A percentile compares a stretch with the other conserved stretches of the same genome.
Conservation (phyloP, 2,113 vertebrate genomes). For the Sceloporus undulatus region DNA sequence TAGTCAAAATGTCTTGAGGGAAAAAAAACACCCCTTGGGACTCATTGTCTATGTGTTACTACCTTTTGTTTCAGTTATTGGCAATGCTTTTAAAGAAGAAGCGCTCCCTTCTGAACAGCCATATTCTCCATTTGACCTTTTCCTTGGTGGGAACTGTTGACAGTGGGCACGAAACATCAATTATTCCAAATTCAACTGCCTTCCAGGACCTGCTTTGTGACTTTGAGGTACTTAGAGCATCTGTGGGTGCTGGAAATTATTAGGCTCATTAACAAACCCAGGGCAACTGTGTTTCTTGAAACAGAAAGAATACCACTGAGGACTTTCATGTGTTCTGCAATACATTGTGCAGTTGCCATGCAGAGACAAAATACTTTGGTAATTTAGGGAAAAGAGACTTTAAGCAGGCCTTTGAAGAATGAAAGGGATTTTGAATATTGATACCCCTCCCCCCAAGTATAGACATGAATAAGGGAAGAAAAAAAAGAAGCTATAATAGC, state of each 20-base stretch:
- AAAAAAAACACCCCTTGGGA: fast-evolving
- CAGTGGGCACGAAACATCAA: slow-evolving; percentile 97
- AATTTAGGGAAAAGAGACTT: too few relatives aligned
- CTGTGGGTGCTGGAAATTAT: background rate
- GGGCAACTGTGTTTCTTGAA: background rate
- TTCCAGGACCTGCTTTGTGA: slow-evolving; percentile 99
- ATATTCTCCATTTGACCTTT: slow-evolving; percentile 98
- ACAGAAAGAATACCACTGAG: background rate
- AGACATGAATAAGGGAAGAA: too few relatives aligned
- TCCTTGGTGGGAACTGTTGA: slow-evolving; percentile 98
- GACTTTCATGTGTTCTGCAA: background rate
- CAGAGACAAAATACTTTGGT: background rate
- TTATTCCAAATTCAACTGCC: slow-evolving; percentile 97
- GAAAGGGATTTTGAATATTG: too few relatives aligned
- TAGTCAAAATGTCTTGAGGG: slow-evolving; percentile 5
- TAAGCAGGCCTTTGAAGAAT: too few relatives aligned
- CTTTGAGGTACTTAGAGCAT: slow-evolving; percentile 87
- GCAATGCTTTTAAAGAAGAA: slow-evolving; percentile 99
- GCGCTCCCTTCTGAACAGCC: slow-evolving; percentile 94
- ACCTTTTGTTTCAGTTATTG: slow-evolving; percentile 83
- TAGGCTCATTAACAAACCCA: background rate
- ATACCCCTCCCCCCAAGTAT: too few relatives aligned
- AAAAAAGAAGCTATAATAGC: too few relatives aligned
- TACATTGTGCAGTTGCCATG: background rate
- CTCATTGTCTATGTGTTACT: background rate